Evolutionary conservation across 2,888 invertebrate species (phyloP).

Genomic region (Drosophila siamana): DNA sequence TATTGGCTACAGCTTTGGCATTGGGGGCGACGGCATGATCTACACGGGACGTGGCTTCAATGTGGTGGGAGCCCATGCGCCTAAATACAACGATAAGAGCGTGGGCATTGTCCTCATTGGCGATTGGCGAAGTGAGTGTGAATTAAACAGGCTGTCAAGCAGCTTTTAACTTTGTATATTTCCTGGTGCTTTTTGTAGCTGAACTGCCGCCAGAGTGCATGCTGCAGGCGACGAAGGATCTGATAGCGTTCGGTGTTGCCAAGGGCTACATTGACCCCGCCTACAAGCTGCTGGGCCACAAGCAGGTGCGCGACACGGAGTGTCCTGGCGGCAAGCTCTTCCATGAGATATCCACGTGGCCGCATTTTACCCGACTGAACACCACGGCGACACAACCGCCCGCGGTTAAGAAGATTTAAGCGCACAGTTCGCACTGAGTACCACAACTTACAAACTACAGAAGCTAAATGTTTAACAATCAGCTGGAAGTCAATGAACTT

Average conservation of each 20-base stretch:
- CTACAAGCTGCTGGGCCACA: conserved; percentile 89
- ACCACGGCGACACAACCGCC: conserved; percentile 46
- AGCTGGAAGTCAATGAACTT: conserved; percentile 11
- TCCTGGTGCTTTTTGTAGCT: conserved; percentile 85
- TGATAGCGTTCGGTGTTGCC: conserved; percentile 88
- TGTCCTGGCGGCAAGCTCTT: conserved; percentile 89
- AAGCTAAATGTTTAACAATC: conserved; percentile 28
- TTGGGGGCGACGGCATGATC: conserved; percentile 90
- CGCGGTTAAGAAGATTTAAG: conserved; percentile 30
- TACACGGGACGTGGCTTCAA: conserved; percentile 91
- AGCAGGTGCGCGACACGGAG: conserved; percentile 88
- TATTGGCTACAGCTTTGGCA: conserved; percentile 90
- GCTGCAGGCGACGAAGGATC: conserved; percentile 86
- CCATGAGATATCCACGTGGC: conserved; percentile 88
- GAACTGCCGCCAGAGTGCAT: conserved; percentile 88
- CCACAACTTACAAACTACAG: conserved; percentile 3
- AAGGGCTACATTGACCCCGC: conserved; percentile 87
- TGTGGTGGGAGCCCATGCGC: conserved; percentile 90
- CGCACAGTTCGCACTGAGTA: neutral
- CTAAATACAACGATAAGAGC: conserved; percentile 88
- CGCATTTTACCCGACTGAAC: conserved; percentile 86
- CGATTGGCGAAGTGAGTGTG: conserved; percentile 90
- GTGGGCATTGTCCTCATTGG: conserved; percentile 91
- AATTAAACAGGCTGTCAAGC: neutral
- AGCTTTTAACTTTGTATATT: neutral